Evolutionary conservation across 2,113 vertebrate genomes (phyloP).

Genomic region (Leptobrachium ailaonicum): DNA sequence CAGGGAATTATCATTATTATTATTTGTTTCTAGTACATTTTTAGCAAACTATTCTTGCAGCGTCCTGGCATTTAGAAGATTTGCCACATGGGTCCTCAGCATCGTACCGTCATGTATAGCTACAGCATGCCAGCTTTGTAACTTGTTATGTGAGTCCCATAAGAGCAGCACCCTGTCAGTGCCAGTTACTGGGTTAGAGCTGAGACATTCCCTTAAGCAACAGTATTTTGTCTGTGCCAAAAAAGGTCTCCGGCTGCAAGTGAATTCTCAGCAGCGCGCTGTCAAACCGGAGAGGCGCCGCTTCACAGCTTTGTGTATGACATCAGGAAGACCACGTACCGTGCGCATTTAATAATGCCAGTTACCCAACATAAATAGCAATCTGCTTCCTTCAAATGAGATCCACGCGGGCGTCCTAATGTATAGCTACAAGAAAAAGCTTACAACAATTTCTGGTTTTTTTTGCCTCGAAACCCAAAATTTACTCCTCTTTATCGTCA

Average conservation of each 20-base stretch:
- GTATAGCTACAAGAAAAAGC: too few species aligned
- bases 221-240: conserved; percentile 1
- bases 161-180: background rate
- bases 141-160: background rate
- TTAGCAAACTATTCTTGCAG: background rate
- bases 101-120: background rate
- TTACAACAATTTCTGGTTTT: too few species aligned
- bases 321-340: too few species aligned
- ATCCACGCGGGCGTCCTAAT: too few species aligned
- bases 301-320: too few species aligned
- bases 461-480: too few species aligned
- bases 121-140: background rate
- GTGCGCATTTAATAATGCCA: too few species aligned
- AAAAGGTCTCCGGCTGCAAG: background rate
- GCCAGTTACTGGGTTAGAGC: background rate
- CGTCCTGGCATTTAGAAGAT: conserved; percentile 10
- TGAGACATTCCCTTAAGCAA: background rate
- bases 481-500: too few species aligned
- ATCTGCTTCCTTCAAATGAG: too few species aligned
- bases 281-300: too few species aligned
- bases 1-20: background rate
- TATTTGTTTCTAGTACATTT: background rate
- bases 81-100: background rate
- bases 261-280: background rate
- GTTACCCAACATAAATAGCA: too few species aligned